Percentiles rank a stretch among this genome's conserved stretches.
Conservation (phyloP, 2,888 invertebrate genomes). For the Tinea semifulvella region DNA sequence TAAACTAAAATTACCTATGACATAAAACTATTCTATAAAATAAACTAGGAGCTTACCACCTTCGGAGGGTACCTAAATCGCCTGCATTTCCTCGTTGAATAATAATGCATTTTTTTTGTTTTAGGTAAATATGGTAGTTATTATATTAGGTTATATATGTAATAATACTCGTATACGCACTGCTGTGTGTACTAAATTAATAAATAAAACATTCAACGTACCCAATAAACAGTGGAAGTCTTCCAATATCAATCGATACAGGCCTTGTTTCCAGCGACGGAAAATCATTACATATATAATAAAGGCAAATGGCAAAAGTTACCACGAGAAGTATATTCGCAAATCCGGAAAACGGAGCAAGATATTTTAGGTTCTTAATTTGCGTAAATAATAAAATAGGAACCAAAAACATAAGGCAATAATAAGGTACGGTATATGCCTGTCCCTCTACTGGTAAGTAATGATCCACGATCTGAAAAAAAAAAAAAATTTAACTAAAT, state of each 20-base stretch:
- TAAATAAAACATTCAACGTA: slow-evolving; percentile 28
- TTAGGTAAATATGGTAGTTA: too few species aligned
- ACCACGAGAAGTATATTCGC: slow-evolving; percentile 84
- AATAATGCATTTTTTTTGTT: too few species aligned
- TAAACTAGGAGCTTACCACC: too few species aligned
- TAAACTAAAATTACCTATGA: too few species aligned
- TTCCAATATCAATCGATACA: slow-evolving; percentile 62
- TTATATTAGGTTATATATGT: too few species aligned
- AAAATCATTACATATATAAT: slow-evolving; percentile 75
- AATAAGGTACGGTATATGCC: slow-evolving; percentile 30
- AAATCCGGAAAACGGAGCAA: slow-evolving; percentile 89
- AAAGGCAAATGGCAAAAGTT: slow-evolving; percentile 83
- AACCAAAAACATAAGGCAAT: slow-evolving; percentile 46
- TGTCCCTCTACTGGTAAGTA: slow-evolving; percentile 21
- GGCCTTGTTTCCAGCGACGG: slow-evolving; percentile 54
- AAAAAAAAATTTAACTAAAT: background rate
- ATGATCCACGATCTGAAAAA: slow-evolving; percentile 45
- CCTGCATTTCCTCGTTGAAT: too few species aligned
- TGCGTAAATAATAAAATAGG: slow-evolving; percentile 53
- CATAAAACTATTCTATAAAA: too few species aligned
- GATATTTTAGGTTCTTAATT: slow-evolving; percentile 79
- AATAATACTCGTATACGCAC: too few species aligned
- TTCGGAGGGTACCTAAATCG: too few species aligned
- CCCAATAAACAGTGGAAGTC: slow-evolving; percentile 87
- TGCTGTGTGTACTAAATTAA: too few species aligned